Evolutionary conservation across 2,797 vertebrate genomes (phyloP).

Genomic region (Emydoidea blandingii): DNA sequence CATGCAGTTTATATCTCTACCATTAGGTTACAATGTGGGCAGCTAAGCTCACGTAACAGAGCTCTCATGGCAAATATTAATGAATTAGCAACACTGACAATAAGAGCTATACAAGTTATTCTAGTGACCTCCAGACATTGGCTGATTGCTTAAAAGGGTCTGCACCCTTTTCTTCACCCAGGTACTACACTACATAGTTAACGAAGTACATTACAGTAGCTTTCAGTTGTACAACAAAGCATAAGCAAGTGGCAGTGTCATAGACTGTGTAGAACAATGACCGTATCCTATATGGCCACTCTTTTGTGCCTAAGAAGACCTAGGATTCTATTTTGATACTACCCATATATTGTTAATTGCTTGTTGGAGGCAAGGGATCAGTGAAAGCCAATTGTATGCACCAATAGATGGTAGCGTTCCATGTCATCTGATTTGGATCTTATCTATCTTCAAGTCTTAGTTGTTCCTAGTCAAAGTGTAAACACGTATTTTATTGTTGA

Average conservation of each 20-base stretch:
- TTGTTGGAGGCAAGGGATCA: background rate
- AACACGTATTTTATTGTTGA: constrained; percentile 26
- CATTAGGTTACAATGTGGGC: background rate
- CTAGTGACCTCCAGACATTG: background rate
- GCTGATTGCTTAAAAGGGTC: background rate
- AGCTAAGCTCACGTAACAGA: background rate
- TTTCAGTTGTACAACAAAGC: background rate
- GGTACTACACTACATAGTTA: background rate
- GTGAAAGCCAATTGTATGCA: background rate
- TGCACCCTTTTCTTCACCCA: background rate
- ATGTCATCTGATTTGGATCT: background rate
- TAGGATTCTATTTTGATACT: background rate
- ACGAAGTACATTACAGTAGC: background rate
- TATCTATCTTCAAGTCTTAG: background rate
- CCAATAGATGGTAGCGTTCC: background rate
- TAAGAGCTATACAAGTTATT: background rate
- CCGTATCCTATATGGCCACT: background rate
- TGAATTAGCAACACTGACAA: background rate
- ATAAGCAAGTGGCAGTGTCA: background rate
- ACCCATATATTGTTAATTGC: background rate
- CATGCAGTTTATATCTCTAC: background rate
- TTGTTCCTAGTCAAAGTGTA: background rate
- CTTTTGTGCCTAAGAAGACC: background rate
- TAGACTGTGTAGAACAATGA: background rate
- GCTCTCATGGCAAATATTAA: background rate